Base-by-base conservation (phyloP, 2,888 invertebrate genomes). In the Lycophotia porphyrea region DNA sequence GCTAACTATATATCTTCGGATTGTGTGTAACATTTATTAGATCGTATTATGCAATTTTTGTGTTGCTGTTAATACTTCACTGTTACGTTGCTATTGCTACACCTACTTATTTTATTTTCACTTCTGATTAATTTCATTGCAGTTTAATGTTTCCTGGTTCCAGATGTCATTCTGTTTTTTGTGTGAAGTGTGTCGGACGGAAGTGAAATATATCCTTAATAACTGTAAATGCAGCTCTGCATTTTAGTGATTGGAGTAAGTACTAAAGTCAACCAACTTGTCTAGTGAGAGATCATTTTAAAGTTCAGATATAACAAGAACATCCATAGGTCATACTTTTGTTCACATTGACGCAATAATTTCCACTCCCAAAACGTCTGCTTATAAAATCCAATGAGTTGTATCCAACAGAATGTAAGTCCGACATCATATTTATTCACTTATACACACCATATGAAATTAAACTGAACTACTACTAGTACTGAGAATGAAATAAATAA, bases 31-130 rank as follows among this genome's bases (percentile, higher is more conserved):
- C 24, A 52, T 68, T 70, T 66, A 63, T 70, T 49, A 61, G 71
- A 47, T 65, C 9, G 44, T 70, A 39, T 81, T 83, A 70, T 66
- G 69, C 27, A 63, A 83, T 36, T 24, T 31, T 44, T 31, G 24
- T 66, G 27, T 58, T 63, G 42, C 81, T 65, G 24, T 66, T 66
- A 52, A 69, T 69, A 52, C 18, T 34, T 47, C 55, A 44, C 18
- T 52, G 55, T 68, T 78, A 55, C 31, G 34, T 49, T 49, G 39
- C 15, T 47, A 65, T 49, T 49, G 39, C 15, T 47, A 65, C 60
- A 39, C 55, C 78, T 24, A 69, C 42, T 69, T n/a, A 42, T 61
- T 64, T 55, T 27, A 55, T 55, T 52, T 34, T 65, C 34, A 31
- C 15, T 69, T 61, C 13, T 69, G 15, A 34, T 66, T 49, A 49